Evolutionary conservation across 2,888 invertebrate genomes (phyloP), one percentile per base, ranked within the genome.

Genomic region (Drosophila colorata): DNA sequence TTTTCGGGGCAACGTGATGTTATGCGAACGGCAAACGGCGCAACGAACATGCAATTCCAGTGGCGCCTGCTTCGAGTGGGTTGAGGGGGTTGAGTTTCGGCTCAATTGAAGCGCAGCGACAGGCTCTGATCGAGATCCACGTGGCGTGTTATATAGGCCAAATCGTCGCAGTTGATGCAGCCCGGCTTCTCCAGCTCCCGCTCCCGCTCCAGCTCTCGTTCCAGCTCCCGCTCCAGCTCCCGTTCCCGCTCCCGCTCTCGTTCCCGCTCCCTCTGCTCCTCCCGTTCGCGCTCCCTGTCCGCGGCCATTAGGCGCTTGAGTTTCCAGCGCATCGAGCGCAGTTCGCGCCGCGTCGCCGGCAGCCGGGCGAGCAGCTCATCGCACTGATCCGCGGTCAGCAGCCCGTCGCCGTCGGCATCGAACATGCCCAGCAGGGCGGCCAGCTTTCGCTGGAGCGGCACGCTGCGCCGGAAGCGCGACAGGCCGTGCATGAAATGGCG

Each of bases 1-100:
- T 84, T 81, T 86, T 71, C 13, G 33, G 13, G 28, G 72, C 76
- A 83, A 86, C 84, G 84, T 84, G 84, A 83, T 83, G 84, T 78
- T 84, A 84, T 86, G 84, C 71, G 68, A 66, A 69, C 60, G 66
- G 61, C 80, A 52, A 56, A 73, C 67, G 67, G 60, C 44, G 40
- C 40, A 28, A 28, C 40, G 57, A 38, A 79, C 67, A 73, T 77
- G 78, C 76, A 82, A 67, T 68, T 33, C 13, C 33, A 33, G 1
- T 33, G 31, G 31, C 2, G 33, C 13, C 8, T 9, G 28, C 2
- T 7, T 28, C 8, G 25, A 2, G 25, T 28, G 20, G 20, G 20
- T 2, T 2, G 20, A 3, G 20, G 20, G 20, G 20, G 20, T 20
- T 20, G 20, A 4, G 8, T 1, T 7, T 7, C 25, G 7, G 28